phyloP scores from a whole-genome alignment of 2,888 invertebrate species.

The Phalera bucephala region DNA sequence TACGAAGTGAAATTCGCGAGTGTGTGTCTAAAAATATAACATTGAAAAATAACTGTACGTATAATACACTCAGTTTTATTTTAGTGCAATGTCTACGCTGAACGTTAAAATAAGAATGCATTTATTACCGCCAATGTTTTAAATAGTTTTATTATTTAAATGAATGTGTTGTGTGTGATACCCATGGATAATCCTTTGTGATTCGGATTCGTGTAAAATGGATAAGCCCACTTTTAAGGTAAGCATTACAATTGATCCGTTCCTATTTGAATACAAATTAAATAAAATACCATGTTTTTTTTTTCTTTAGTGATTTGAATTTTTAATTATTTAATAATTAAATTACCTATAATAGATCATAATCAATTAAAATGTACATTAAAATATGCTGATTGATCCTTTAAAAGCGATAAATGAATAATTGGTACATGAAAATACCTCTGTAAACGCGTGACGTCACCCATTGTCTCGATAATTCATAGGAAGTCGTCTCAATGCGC shows the following conservation, averaged over 20 bases:
- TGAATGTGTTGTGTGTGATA: constrained; percentile 44
- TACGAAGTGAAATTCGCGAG: constrained; percentile 11
- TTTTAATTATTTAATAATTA: too few relatives aligned
- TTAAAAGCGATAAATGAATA: constrained; percentile 13
- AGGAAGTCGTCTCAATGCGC: constrained; percentile 22
- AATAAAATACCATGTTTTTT: too few relatives aligned
- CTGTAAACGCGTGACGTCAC: constrained; percentile 53
- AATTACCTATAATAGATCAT: too few relatives aligned
- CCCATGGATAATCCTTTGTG: constrained; percentile 47
- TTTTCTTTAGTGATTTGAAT: too few relatives aligned
- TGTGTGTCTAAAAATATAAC: constrained; percentile 49
- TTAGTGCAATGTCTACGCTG: constrained; percentile 61
- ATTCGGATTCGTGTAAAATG: constrained; percentile 61
- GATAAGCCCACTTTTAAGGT: constrained; percentile 76
- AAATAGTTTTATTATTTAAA: constrained; percentile 34
- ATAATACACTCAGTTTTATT: constrained; percentile 40
- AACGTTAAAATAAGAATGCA: constrained; percentile 57
- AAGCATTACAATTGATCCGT: constrained; percentile 13
- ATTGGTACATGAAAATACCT: constrained; percentile 23
- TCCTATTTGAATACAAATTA: too few relatives aligned
- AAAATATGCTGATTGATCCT: constrained; percentile 3
- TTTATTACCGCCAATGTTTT: constrained; percentile 44
- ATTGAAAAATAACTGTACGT: constrained; percentile 45
- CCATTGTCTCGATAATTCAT: constrained; percentile 46
- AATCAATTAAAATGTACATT: too few relatives aligned